These are phyloP conservation scores for Sipha maydis DNA, from an alignment of 2,888 invertebrate genomes.

Conservation along the genomic window DNA sequence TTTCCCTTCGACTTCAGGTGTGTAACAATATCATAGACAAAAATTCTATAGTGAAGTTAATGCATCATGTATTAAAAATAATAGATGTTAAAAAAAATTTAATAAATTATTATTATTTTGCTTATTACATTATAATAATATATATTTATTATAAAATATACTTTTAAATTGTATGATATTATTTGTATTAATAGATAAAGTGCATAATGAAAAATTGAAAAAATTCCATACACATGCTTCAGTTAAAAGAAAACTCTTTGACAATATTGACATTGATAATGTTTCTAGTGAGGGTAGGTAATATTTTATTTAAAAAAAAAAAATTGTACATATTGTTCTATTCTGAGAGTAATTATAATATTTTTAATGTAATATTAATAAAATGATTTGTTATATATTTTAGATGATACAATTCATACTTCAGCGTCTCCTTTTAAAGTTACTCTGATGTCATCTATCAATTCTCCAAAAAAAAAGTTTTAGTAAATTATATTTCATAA, in stretches of 20 bases:
- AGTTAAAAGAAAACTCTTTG: conserved; percentile 2
- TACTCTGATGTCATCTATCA: not conserved
- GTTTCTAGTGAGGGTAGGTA: not conserved
- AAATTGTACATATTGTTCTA: not conserved
- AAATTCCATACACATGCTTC: not conserved
- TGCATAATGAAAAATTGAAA: not conserved
- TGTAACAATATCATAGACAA: not conserved
- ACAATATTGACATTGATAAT: not conserved
- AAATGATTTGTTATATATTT: not conserved
- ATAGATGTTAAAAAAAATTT: too few species aligned
- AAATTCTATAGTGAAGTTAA: not conserved
- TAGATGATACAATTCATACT: not conserved
- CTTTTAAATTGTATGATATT: not conserved
- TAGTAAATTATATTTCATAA: not conserved
- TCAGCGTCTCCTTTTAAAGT: not conserved
- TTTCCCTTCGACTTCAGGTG: too few species aligned
- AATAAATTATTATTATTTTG: not conserved
- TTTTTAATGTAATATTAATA: not conserved
- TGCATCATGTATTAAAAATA: too few species aligned
- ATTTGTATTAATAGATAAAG: not conserved
- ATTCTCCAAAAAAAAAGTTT: not conserved
- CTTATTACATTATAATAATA: not conserved
- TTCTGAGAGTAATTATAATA: not conserved
- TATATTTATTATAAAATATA: not conserved
- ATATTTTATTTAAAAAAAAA: not conserved